phyloP scores from a whole-genome alignment of 2,888 invertebrate genomes.

The Crocallis elinguaria region DNA sequence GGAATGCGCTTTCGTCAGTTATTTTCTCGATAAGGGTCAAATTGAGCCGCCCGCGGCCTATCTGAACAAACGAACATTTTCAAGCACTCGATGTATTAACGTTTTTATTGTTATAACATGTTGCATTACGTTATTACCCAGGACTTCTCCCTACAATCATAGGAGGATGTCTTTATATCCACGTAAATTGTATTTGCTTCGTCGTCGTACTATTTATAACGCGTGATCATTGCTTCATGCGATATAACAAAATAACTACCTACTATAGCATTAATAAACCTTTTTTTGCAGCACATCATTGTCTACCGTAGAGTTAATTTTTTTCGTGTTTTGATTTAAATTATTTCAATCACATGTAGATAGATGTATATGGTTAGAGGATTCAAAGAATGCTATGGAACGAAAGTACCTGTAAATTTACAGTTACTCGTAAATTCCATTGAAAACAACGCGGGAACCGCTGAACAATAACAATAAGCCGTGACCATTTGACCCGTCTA shows the following conservation, averaged over 20 bases:
- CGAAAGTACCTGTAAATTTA: conserved; percentile 13
- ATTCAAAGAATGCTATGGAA: background rate
- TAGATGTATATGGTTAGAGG: too few relatives aligned
- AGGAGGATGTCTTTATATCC: conserved; percentile 40
- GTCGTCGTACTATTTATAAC: too few relatives aligned
- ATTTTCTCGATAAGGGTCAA: conserved; percentile 81
- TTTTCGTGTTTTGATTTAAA: too few relatives aligned
- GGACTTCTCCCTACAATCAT: conserved; percentile 56
- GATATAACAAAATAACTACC: too few relatives aligned
- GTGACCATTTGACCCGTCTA: conserved; percentile 58
- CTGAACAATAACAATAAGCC: conserved; percentile 31
- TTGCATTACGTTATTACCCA: conserved; percentile 63
- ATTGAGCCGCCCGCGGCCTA: conserved; percentile 75
- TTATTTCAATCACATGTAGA: too few relatives aligned
- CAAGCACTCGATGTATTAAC: conserved; percentile 68
- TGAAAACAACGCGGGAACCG: conserved; percentile 18
- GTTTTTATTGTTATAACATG: conserved; percentile 60
- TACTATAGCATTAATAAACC: too few relatives aligned
- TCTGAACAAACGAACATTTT: conserved; percentile 75
- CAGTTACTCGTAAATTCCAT: conserved; percentile 21
- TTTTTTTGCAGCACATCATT: too few relatives aligned
- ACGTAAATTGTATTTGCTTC: conserved; percentile 34
- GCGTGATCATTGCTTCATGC: too few relatives aligned
- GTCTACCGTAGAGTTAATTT: too few relatives aligned
- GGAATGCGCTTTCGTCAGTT: conserved; percentile 73